Evolutionary conservation across 2,797 vertebrate species (phyloP), one percentile per base, ranked within the genome.

Genomic region (Alca torda): DNA sequence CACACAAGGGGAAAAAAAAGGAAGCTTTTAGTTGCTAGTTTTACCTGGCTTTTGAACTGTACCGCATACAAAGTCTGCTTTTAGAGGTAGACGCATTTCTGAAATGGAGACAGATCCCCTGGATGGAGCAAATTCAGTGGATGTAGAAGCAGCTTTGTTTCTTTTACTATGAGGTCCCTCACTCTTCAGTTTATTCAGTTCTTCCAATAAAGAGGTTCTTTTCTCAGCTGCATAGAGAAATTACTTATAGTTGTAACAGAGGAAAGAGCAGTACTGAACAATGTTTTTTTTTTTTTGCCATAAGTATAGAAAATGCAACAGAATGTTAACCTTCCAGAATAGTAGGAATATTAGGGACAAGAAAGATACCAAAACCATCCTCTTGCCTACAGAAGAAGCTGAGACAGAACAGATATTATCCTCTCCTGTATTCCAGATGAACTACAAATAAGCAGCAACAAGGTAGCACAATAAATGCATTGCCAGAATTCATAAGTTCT

Each of bases 41-140:
- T 92, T 98, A 99, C 99, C 99, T 98, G 99, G 98, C 90, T 98
- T 99, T 96, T 99, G 99, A 93, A 97, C 98, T 4, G 98, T 98
- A 72, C 98, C 98, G 56, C 99, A 99, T 21, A 99, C 98, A 96
- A 99, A 99, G 82, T 99, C 99, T 25, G 99, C 99, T 97, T 99
- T 99, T 5, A 99, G 98, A 81, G 99, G 99, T 87, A 99, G 98
- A 46, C 99, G 98, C 12, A 99, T 97, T 95, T 99, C 99, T 83
- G 99, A 98, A 92, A 99, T 96, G 33, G 98, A 98, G 92, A 99
- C 97, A 41, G 99, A 99, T 65, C 99, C 99, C 75, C 96, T 99
- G 63, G 99, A 99, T 39, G 99, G 98, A 13, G 97, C 93, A 90
- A 97, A 88, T 35, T 96, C 93, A 56, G 78, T 26, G 4, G 94